These are phyloP conservation scores for Thera obeliscata DNA, from an alignment of 2,888 invertebrate species.

Conservation along the genomic window DNA sequence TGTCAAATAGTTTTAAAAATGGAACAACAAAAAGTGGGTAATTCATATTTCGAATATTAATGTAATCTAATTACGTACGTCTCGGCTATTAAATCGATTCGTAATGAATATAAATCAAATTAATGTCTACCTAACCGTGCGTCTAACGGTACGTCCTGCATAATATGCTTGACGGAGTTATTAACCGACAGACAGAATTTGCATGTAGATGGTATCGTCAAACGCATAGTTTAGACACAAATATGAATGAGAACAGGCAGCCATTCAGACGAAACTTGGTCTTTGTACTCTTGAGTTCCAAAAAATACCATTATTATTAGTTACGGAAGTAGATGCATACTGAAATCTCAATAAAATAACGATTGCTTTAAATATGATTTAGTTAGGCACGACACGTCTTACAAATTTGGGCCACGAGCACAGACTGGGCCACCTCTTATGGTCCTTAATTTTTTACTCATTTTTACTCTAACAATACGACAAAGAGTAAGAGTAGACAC, in stretches of 20 bases:
- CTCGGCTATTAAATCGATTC: constrained; percentile 34
- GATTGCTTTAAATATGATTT: too few relatives aligned
- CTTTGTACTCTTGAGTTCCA: neutral
- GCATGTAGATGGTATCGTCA: constrained; percentile 49
- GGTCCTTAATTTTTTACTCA: too few relatives aligned
- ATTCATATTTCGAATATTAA: neutral
- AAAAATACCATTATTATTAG: too few relatives aligned
- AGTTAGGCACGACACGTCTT: too few relatives aligned
- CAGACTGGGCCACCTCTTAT: too few relatives aligned
- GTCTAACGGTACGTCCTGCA: constrained; percentile 37
- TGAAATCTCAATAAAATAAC: too few relatives aligned
- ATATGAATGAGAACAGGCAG: constrained; percentile 42
- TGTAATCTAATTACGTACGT: neutral
- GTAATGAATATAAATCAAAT: constrained; percentile 45
- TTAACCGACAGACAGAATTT: constrained; percentile 47
- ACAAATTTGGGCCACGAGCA: too few relatives aligned
- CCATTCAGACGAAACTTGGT: constrained; percentile 18
- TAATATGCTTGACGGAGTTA: constrained; percentile 42
- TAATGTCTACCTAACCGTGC: constrained; percentile 41
- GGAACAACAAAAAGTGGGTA: too few relatives aligned
- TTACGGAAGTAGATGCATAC: neutral
- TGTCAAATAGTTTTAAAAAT: neutral
- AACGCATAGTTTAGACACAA: constrained; percentile 39
- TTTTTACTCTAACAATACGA: too few relatives aligned
- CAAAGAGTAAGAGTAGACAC: too few relatives aligned